A percentile compares a stretch with the other conserved stretches of the same genome.
These are phyloP conservation scores for Antheraea yamamai DNA, from an alignment of 2,888 invertebrate species.

Conservation along the genomic window DNA sequence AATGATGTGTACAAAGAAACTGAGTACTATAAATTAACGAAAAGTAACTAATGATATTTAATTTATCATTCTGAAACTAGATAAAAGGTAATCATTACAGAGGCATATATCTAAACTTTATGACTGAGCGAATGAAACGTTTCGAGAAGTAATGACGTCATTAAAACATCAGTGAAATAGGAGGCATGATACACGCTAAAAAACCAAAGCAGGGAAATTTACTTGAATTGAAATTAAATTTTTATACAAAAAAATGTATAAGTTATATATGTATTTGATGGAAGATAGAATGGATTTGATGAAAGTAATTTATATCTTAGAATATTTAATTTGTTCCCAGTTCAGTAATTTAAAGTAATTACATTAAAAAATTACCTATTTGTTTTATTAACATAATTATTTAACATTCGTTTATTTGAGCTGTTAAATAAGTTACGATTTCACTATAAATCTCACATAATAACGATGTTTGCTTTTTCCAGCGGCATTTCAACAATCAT, in stretches of 20 bases:
- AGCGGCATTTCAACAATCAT: neutral
- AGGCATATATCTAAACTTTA: neutral
- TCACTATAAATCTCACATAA: slow-evolving; percentile 6
- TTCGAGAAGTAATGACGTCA: neutral
- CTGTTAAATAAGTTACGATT: neutral
- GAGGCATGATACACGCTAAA: neutral
- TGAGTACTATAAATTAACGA: neutral
- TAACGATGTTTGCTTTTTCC: neutral
- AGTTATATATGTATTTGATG: neutral
- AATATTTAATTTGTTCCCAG: neutral
- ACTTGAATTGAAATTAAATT: neutral
- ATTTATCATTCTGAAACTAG: neutral
- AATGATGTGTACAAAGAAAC: neutral
- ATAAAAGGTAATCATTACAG: neutral
- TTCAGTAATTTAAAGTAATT: neutral
- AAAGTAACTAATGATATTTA: neutral
- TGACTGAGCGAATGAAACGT: neutral
- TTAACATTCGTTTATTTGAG: neutral
- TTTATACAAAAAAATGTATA: neutral
- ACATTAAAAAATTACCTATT: too few relatives aligned
- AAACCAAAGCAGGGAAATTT: neutral
- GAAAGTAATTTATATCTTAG: neutral
- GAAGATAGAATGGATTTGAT: neutral
- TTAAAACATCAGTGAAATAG: neutral
- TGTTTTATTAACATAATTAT: neutral